Percentiles rank a stretch among this genome's conserved stretches.
Conservation (phyloP, 1,140 invertebrate species). For the Diabrotica virgifera region DNA sequence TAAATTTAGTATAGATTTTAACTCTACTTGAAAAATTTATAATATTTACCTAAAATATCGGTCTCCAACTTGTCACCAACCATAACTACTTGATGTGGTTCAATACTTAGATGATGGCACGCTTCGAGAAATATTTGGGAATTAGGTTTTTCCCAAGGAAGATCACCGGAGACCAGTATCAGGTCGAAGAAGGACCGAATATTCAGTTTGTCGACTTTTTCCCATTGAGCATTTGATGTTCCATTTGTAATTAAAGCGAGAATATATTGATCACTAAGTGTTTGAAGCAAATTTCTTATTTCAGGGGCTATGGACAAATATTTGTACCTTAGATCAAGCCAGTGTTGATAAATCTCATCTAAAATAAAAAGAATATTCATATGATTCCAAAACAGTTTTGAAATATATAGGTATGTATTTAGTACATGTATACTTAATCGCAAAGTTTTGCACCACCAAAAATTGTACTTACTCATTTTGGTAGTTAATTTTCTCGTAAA, state of each 20-base stretch:
- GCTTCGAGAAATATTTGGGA: slow-evolving; percentile 74
- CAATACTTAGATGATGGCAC: slow-evolving; percentile 68
- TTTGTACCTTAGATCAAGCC: slow-evolving; percentile 72
- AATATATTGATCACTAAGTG: slow-evolving; percentile 66
- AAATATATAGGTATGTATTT: no score
- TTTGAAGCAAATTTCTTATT: slow-evolving; percentile 61
- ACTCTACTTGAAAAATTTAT: not conserved
- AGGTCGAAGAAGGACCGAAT: slow-evolving; percentile 72
- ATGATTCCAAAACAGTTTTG: not conserved
- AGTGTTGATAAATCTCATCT: slow-evolving; percentile 61
- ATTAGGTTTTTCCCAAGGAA: slow-evolving; percentile 80
- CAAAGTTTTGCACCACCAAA: no score
- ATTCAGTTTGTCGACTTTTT: slow-evolving; percentile 70
- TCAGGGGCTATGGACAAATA: slow-evolving; percentile 65
- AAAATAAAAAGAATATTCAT: slow-evolving; percentile 15
- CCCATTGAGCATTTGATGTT: slow-evolving; percentile 80
- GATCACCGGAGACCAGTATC: slow-evolving; percentile 76
- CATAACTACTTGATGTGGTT: slow-evolving; percentile 74
- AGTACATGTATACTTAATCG: no score
- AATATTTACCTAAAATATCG: slow-evolving; percentile 69
- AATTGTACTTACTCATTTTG: no score
- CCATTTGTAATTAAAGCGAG: slow-evolving; percentile 81
- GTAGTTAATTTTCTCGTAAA: no score
- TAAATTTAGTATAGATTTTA: not conserved
- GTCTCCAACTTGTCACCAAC: slow-evolving; percentile 83